phyloP scores from a whole-genome alignment of 2,797 vertebrate genomes.

The Babyrousa celebensis region DNA sequence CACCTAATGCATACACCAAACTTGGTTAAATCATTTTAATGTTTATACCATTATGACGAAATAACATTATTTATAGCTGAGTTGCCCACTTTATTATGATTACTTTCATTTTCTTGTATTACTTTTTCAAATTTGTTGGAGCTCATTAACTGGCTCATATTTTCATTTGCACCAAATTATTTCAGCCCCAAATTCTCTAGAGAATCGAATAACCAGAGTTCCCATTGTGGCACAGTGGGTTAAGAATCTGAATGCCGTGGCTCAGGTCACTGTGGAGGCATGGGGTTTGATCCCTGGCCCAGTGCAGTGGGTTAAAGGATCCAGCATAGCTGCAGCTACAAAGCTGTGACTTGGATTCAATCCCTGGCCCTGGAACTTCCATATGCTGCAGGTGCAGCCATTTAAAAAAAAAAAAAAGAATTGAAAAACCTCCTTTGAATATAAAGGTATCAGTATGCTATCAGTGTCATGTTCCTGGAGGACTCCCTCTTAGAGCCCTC shows the following conservation, averaged over 20 bases:
- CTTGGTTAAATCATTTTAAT: constrained; percentile 34
- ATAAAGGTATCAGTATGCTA: not conserved
- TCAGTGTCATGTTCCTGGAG: not conserved
- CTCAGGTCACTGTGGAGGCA: no score
- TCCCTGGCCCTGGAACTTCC: no score
- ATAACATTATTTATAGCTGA: constrained; percentile 54
- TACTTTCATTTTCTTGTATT: constrained; percentile 17
- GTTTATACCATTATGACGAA: not conserved
- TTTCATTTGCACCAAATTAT: constrained; percentile 14
- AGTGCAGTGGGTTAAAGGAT: no score
- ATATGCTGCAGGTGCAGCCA: no score
- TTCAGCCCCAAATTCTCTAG: constrained; percentile 53
- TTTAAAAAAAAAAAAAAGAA: not conserved
- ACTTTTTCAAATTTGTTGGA: not conserved
- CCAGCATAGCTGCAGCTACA: no score
- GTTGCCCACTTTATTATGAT: not conserved
- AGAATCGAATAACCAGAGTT: not conserved
- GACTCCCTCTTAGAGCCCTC: not conserved
- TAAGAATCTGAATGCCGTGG: no score
- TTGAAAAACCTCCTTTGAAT: not conserved
- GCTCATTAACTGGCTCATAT: constrained; percentile 22
- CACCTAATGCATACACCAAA: not conserved
- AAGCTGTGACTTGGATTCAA: no score
- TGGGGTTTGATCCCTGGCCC: no score
- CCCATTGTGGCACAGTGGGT: no score